A percentile compares a stretch with the other conserved stretches of the same genome.
Conservation (phyloP, 2,888 invertebrate genomes). For the Drosophila subquinaria region DNA sequence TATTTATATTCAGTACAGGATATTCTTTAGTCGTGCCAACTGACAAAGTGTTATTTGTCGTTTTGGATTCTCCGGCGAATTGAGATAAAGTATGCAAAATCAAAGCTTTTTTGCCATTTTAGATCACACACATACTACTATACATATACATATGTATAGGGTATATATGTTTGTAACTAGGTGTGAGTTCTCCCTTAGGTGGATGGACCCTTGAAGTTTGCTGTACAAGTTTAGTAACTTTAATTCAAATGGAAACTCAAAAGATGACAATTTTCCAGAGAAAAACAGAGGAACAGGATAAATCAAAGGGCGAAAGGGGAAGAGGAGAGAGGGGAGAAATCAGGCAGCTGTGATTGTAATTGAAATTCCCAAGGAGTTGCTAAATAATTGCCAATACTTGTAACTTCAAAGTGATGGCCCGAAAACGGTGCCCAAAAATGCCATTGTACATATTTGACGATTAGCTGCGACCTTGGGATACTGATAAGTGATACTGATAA, state of each 20-base stretch:
- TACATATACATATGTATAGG: background rate
- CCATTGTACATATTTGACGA: slow-evolving; percentile 3
- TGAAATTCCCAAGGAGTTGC: slow-evolving; percentile 1
- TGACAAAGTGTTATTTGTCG: background rate
- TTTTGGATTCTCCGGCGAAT: slow-evolving; percentile 28
- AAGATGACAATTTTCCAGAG: slow-evolving; percentile 9
- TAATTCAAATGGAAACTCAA: slow-evolving; percentile 1
- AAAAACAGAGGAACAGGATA: too few species aligned
- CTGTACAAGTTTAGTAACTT: slow-evolving; percentile 15
- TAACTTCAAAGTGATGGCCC: background rate
- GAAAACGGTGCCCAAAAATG: background rate
- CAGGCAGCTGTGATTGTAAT: slow-evolving; percentile 3
- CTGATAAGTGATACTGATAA: slow-evolving; percentile 55
- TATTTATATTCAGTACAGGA: background rate
- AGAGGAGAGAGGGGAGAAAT: too few species aligned
- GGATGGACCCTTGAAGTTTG: slow-evolving; percentile 24
- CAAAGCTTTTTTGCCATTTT: slow-evolving; percentile 41
- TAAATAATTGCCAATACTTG: slow-evolving; percentile 2
- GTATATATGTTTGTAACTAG: background rate
- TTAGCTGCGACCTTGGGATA: slow-evolving; percentile 32
- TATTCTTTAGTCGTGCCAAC: slow-evolving; percentile 10
- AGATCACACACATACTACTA: slow-evolving; percentile 2
- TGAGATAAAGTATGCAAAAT: slow-evolving; percentile 50
- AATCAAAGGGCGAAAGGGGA: background rate
- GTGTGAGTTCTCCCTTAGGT: slow-evolving; percentile 11